Percentiles rank a stretch among this genome's conserved stretches.
Evolutionary conservation across 1,140 invertebrate genomes (phyloP).

Genomic region (Drosophila nikananu): DNA sequence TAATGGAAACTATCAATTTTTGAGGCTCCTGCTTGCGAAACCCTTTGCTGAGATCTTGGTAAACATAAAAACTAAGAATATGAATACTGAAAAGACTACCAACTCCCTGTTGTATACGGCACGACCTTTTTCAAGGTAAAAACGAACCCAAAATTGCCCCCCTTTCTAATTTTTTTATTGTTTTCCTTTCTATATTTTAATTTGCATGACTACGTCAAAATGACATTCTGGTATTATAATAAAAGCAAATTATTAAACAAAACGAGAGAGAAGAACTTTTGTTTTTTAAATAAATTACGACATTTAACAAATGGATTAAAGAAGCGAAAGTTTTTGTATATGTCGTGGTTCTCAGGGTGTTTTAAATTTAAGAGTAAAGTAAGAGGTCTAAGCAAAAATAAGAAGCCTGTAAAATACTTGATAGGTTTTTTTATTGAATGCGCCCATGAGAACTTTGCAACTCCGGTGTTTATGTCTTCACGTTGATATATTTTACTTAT

Average conservation of each 20-base stretch:
- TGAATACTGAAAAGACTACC: background rate
- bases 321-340: background rate
- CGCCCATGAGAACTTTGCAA: constrained; percentile 72
- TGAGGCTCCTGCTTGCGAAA: background rate
- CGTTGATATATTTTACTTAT: constrained; percentile 6
- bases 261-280: constrained; percentile 19
- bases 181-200: constrained; percentile 48
- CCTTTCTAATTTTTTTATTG: constrained; percentile 51
- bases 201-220: constrained; percentile 74
- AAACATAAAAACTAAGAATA: background rate
- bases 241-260: constrained; percentile 18
- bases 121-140: background rate
- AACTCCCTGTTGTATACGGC: background rate
- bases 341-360: background rate
- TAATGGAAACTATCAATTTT: background rate
- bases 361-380: background rate
- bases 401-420: background rate
- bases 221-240: constrained; percentile 52
- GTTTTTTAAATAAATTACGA: background rate
- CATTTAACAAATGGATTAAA: background rate
- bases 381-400: background rate
- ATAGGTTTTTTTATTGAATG: background rate
- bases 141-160: constrained; percentile 34
- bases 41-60: background rate
- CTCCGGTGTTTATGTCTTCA: constrained; percentile 8